A percentile compares a stretch with the other conserved stretches of the same genome.
phyloP scores from a whole-genome alignment of 2,797 vertebrate species.

The Enteromius trimaculatus region DNA sequence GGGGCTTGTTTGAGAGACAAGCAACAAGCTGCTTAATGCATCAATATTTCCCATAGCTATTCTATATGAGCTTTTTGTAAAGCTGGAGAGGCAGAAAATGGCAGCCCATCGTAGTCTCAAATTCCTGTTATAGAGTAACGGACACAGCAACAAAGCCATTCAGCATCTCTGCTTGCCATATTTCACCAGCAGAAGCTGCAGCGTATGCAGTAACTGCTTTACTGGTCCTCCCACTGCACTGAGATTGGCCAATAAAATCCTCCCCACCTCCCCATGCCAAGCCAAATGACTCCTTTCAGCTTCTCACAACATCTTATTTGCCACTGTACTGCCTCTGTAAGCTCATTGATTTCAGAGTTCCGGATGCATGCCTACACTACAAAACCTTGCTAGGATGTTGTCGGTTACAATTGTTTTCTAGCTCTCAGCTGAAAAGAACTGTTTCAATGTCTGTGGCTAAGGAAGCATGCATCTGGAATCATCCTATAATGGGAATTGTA shows the following conservation, averaged over 20 bases:
- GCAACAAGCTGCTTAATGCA: constrained; percentile 20
- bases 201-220: constrained; percentile 70
- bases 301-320: constrained; percentile 48
- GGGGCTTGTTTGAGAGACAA: constrained; percentile 18
- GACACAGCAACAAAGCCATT: constrained; percentile 25
- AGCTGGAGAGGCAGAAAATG: constrained; percentile 29
- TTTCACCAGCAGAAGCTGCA: constrained; percentile 75
- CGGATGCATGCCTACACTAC: constrained; percentile 17
- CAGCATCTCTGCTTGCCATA: constrained; percentile 66
- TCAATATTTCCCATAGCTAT: constrained; percentile 42
- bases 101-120: not conserved
- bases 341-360: constrained; percentile 38
- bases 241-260: constrained; percentile 73
- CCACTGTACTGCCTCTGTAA: constrained; percentile 53
- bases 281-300: constrained; percentile 70
- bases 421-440: not conserved
- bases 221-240: constrained; percentile 70
- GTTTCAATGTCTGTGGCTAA: constrained; percentile 21
- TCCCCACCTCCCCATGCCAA: constrained; percentile 70
- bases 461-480: not conserved
- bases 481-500: not conserved
- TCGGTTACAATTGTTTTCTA: constrained; percentile 48
- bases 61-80: constrained; percentile 29
- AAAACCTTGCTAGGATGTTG: constrained; percentile 6
- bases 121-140: constrained; percentile 18